phyloP scores from a whole-genome alignment of 2,888 invertebrate species.

The Eurois occulta region DNA sequence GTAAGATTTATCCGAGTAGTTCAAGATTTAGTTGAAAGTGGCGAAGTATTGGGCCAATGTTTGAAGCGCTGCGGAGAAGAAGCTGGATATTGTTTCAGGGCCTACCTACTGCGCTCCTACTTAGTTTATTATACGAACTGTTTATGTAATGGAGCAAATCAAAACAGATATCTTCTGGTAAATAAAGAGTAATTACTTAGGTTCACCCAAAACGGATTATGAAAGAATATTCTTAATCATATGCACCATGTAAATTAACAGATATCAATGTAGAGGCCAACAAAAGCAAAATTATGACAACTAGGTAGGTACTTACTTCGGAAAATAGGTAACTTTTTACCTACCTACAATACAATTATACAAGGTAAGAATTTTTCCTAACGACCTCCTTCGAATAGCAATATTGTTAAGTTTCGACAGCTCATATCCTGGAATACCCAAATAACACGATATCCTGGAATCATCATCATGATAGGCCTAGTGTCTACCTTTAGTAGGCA shows the following conservation, averaged over 20 bases:
- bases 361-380: neutral
- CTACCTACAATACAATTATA: neutral
- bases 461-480: neutral
- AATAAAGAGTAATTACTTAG: neutral
- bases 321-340: neutral
- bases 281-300: too few relatives aligned
- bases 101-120: neutral
- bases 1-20: slow-evolving; percentile 16
- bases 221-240: neutral
- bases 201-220: neutral
- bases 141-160: too few relatives aligned
- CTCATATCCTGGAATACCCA: neutral
- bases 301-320: neutral
- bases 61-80: neutral
- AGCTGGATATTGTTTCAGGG: neutral
- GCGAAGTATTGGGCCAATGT: neutral
- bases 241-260: neutral
- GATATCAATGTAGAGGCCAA: neutral
- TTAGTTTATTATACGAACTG: neutral
- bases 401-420: neutral
- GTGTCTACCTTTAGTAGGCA: neutral
- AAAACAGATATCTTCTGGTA: too few relatives aligned
- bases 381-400: neutral
- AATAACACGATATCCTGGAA: neutral
- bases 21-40: neutral